Base-by-base conservation (phyloP, 2,888 invertebrate species). In the Andrena trimmerana region DNA sequence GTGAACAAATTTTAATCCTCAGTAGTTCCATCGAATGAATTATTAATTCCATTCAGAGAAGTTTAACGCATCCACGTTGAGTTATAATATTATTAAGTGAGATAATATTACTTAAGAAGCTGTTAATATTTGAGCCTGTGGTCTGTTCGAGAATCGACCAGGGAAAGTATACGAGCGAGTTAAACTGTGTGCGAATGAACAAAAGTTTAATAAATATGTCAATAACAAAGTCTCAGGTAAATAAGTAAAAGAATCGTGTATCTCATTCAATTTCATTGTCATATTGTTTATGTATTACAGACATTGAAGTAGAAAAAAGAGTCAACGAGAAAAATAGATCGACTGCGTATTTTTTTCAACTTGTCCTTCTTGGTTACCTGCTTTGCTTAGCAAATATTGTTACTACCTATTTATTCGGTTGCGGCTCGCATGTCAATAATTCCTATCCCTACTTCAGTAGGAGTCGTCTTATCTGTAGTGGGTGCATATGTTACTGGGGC, bases 341-440 rank as follows among this genome's bases (percentile, higher is more conserved):
- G 7, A n/a, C 20, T 62, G 8, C 8, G 13, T 74, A 3, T 5
- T 59, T 16, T 16, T 24, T 1, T 73, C 16, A 8, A 52, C 10
- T 2, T 27, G 20, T 27, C n/a, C 13, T 24, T 31, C n/a, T 24
- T 20, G 13, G 13, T 24, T 16, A 52, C 24, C 13, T 13, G 10
- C 36, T 42, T 31, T 24, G 29, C 24, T 31, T 3, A 71, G 3
- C 13, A 59, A 31, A 24, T 42, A 16, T 7, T 20, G 2, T 42
- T 24, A 65, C 16, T 27, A 27, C 16, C 29, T 24, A 65, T 65
- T 66, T 81, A 63, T 7, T 2, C 0, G 4, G 0, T 0, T 27
- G 27, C 57, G 0, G 66, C 2, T 54, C 85, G 65, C 29, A 75
- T 0, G 10, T 86, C 82, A 5, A 86, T 84, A 13, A 60, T 4